Evolutionary conservation across 2,888 invertebrate genomes (phyloP).

Genomic region (Tillus elongatus): DNA sequence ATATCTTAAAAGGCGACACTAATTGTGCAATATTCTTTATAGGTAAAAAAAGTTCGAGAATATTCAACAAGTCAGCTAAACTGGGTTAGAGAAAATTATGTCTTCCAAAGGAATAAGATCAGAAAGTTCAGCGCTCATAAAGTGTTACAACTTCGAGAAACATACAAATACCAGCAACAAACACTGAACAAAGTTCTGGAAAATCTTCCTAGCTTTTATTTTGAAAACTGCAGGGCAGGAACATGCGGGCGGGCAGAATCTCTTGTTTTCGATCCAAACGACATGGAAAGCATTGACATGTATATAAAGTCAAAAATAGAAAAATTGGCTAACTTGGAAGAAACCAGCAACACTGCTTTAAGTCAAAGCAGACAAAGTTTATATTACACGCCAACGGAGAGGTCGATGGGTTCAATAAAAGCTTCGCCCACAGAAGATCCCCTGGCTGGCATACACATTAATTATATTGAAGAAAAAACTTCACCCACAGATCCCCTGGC

Average conservation of each 20-base stretch:
- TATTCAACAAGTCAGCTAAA: slow-evolving; percentile 86
- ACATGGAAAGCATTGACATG: slow-evolving; percentile 54
- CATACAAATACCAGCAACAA: slow-evolving; percentile 93
- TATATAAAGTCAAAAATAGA: slow-evolving; percentile 61
- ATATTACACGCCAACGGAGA: slow-evolving; percentile 75
- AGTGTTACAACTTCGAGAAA: slow-evolving; percentile 77
- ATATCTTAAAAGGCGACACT: too few species aligned
- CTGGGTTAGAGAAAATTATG: slow-evolving; percentile 91
- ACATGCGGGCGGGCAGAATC: slow-evolving; percentile 71
- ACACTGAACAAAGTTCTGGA: slow-evolving; percentile 89
- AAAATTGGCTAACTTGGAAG: slow-evolving; percentile 47
- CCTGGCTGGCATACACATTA: slow-evolving; percentile 54
- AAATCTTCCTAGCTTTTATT: slow-evolving; percentile 80
- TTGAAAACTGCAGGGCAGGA: slow-evolving; percentile 87
- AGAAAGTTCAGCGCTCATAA: slow-evolving; percentile 92
- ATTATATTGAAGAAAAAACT: slow-evolving; percentile 49
- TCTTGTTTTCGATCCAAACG: slow-evolving; percentile 57
- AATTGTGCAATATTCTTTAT: too few species aligned
- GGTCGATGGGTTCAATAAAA: slow-evolving; percentile 47
- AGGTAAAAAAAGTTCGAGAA: slow-evolving; percentile 86
- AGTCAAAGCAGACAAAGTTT: slow-evolving; percentile 60
- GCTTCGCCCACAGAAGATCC: slow-evolving; percentile 41
- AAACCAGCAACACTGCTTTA: slow-evolving; percentile 40
- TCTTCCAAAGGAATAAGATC: slow-evolving; percentile 89
- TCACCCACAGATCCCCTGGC: slow-evolving; percentile 34